Evolutionary conservation across 2,888 invertebrate genomes (phyloP).

Genomic region (Ommatoiulus sabulosus): DNA sequence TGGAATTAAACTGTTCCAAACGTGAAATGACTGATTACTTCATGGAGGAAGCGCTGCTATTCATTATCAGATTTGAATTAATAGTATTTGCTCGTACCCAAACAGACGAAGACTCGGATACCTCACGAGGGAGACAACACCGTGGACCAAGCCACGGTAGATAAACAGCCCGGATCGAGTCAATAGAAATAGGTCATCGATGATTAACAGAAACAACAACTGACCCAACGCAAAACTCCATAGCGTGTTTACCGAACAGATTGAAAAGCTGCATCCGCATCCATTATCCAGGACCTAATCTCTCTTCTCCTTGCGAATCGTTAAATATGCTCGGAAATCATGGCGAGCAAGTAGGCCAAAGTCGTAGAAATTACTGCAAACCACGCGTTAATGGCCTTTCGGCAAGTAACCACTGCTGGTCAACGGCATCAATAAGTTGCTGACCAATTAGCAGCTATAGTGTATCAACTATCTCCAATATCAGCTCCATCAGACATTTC

Average conservation of each 20-base stretch:
- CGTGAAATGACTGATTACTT: neutral
- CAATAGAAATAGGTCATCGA: slow-evolving; percentile 1
- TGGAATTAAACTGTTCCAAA: neutral
- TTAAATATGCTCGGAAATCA: neutral
- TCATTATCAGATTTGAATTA: neutral
- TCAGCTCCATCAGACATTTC: neutral
- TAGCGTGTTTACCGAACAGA: neutral
- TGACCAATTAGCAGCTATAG: neutral
- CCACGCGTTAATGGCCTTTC: slow-evolving; percentile 8
- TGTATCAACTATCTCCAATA: neutral
- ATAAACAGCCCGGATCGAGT: neutral
- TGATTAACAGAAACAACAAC: slow-evolving; percentile 27
- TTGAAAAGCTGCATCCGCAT: slow-evolving; percentile 10
- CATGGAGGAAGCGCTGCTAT: neutral
- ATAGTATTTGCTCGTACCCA: neutral
- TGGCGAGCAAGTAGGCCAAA: neutral
- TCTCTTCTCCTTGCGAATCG: neutral
- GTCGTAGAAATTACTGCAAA: neutral
- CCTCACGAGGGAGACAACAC: neutral
- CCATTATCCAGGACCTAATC: slow-evolving; percentile 9
- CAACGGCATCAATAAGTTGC: neutral
- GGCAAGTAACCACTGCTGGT: neutral
- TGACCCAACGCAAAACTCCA: neutral
- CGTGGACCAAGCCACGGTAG: neutral
- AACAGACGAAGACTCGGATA: neutral